A percentile compares a stretch with the other conserved stretches of the same genome.
phyloP scores from a whole-genome alignment of 2,797 vertebrate species.

The Hippoglossus hippoglossus region DNA sequence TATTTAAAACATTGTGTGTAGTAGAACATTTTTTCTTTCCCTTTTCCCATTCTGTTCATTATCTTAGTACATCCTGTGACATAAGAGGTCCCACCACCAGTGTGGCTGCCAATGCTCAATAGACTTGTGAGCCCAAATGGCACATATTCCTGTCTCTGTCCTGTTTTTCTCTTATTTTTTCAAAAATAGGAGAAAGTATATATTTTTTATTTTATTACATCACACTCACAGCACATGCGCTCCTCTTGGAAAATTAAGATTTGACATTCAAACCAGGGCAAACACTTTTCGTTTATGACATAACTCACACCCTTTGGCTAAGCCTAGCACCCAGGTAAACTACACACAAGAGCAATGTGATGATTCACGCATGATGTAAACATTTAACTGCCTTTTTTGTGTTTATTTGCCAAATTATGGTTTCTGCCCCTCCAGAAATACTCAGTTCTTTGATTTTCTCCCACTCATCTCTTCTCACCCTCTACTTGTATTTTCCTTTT shows the following conservation, averaged over 20 bases:
- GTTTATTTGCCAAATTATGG: conserved; percentile 52
- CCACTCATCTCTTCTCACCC: conserved; percentile 36
- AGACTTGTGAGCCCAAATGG: not conserved
- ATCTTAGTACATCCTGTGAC: not conserved
- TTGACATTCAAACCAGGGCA: conserved; percentile 25
- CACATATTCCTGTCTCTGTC: no score
- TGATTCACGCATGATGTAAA: conserved; percentile 40
- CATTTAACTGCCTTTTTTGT: conserved; percentile 27
- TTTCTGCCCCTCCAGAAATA: conserved; percentile 40
- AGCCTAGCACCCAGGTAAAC: conserved; percentile 44
- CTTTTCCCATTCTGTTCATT: not conserved
- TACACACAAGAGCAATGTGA: conserved; percentile 16
- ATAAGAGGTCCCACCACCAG: no score
- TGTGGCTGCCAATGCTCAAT: not conserved
- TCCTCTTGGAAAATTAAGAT: conserved; percentile 4
- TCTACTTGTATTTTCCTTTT: conserved; percentile 42
- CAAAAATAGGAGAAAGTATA: not conserved
- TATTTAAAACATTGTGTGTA: no score
- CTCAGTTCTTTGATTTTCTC: conserved; percentile 41
- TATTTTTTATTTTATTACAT: conserved; percentile 7
- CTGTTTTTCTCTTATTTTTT: no score
- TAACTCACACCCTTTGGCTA: conserved; percentile 22
- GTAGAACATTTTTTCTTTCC: not conserved
- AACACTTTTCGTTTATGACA: conserved; percentile 28
- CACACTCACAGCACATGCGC: conserved; percentile 1